phyloP scores from a whole-genome alignment of 2,797 vertebrate genomes.

The Carcharodon carcharias region DNA sequence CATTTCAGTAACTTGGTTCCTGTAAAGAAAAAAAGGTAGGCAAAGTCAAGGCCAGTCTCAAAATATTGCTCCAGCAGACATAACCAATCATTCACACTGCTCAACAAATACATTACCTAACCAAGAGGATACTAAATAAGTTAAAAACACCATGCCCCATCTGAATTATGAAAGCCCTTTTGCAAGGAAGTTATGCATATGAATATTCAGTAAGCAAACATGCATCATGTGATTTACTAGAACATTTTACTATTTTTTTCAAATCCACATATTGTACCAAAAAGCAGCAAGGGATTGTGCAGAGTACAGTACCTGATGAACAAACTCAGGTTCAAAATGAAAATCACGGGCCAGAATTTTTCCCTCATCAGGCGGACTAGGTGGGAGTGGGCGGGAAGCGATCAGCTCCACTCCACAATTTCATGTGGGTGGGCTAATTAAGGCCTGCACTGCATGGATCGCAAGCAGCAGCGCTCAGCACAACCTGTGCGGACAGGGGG shows the following conservation, averaged over 20 bases:
- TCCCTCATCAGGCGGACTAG: too few relatives aligned
- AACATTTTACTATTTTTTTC: background rate
- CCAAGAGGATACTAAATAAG: background rate
- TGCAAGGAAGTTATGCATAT: background rate
- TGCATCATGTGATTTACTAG: background rate
- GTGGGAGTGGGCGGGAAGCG: too few relatives aligned
- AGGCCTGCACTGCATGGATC: too few relatives aligned
- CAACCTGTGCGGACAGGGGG: too few relatives aligned
- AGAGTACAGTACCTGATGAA: background rate
- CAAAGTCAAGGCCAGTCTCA: background rate
- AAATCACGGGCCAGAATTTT: background rate
- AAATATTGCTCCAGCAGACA: background rate
- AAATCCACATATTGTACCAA: background rate
- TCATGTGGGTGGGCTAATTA: too few relatives aligned
- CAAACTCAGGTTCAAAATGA: background rate
- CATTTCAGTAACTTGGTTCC: slow-evolving; percentile 71
- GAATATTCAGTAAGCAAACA: background rate
- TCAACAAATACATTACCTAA: background rate
- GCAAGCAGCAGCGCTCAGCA: too few relatives aligned
- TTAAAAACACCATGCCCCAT: background rate
- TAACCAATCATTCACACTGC: background rate
- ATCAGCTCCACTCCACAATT: too few relatives aligned
- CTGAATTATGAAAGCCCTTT: background rate
- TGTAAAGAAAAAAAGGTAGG: slow-evolving; percentile 44
- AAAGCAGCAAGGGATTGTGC: background rate